phyloP scores from a whole-genome alignment of 2,888 invertebrate species.

The Calameuta idolon region DNA sequence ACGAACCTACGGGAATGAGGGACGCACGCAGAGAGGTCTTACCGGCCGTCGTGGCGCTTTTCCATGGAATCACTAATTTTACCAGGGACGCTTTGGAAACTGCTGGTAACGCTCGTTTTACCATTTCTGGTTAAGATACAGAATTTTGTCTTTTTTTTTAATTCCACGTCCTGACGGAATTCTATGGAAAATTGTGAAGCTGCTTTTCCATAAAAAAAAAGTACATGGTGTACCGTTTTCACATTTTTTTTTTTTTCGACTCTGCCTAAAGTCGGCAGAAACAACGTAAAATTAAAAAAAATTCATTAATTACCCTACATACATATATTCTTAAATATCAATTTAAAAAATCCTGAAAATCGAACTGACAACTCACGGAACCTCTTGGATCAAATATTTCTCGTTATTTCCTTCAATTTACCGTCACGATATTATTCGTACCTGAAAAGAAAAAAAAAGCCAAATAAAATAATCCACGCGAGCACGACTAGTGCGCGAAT shows the following conservation, averaged over 20 bases:
- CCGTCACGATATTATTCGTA: background rate
- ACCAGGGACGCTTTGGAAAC: background rate
- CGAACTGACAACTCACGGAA: too few relatives aligned
- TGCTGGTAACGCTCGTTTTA: background rate
- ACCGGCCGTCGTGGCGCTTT: background rate
- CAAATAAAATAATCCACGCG: background rate
- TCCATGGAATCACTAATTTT: conserved; percentile 6
- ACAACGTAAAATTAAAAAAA: background rate
- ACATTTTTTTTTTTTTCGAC: background rate
- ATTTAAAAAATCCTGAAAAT: background rate
- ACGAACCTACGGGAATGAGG: background rate
- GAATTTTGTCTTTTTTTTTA: background rate
- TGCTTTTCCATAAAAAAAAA: background rate
- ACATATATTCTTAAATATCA: background rate
- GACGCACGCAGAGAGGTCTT: background rate
- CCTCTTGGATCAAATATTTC: background rate
- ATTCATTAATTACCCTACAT: background rate
- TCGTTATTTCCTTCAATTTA: background rate
- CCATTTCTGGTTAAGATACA: background rate
- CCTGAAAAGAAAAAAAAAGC: background rate
- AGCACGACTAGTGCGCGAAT: background rate
- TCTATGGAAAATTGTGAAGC: background rate
- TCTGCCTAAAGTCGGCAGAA: background rate
- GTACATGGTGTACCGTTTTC: background rate
- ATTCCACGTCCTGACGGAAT: background rate